A percentile compares a stretch with the other conserved stretches of the same genome.
phyloP scores from a whole-genome alignment of 2,888 invertebrate genomes.

The Dicycla oo region DNA sequence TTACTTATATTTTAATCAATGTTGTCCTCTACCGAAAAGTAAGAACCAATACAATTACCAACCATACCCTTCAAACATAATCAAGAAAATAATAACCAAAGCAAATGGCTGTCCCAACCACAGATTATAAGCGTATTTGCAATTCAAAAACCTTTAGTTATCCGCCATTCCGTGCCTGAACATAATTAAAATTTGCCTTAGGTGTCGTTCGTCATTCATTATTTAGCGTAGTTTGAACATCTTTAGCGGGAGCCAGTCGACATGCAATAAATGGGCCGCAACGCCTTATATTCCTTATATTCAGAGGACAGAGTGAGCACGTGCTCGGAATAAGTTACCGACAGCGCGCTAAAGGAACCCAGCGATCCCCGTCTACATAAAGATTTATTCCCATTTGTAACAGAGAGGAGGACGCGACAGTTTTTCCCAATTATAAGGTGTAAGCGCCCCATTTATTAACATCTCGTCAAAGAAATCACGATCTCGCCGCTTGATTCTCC shows the following conservation, averaged over 20 bases:
- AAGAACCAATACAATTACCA: slow-evolving; percentile 3
- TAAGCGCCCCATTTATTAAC: slow-evolving; percentile 89
- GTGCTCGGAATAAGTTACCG: slow-evolving; percentile 85
- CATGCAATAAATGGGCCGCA: slow-evolving; percentile 87
- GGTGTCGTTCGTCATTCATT: slow-evolving; percentile 84
- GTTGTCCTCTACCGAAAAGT: not conserved
- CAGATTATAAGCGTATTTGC: slow-evolving; percentile 60
- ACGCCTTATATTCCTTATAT: slow-evolving; percentile 87
- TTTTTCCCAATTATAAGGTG: slow-evolving; percentile 90
- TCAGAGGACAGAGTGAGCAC: slow-evolving; percentile 87
- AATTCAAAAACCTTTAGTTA: slow-evolving; percentile 66
- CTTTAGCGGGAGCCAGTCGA: slow-evolving; percentile 78
- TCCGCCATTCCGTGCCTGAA: slow-evolving; percentile 66
- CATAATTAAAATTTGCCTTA: slow-evolving; percentile 84
- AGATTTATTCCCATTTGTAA: slow-evolving; percentile 90
- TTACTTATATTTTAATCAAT: not conserved
- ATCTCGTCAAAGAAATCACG: slow-evolving; percentile 87
- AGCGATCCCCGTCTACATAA: slow-evolving; percentile 86
- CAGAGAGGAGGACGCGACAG: slow-evolving; percentile 89
- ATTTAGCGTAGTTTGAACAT: slow-evolving; percentile 85
- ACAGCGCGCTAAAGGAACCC: slow-evolving; percentile 70
- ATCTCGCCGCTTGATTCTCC: slow-evolving; percentile 68
- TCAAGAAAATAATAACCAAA: slow-evolving; percentile 41
- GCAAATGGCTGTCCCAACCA: slow-evolving; percentile 45
- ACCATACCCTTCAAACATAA: slow-evolving; percentile 37